These are phyloP conservation scores for Rhizomys pruinosus DNA, from an alignment of 2,113 vertebrate species.

Conservation along the genomic window DNA sequence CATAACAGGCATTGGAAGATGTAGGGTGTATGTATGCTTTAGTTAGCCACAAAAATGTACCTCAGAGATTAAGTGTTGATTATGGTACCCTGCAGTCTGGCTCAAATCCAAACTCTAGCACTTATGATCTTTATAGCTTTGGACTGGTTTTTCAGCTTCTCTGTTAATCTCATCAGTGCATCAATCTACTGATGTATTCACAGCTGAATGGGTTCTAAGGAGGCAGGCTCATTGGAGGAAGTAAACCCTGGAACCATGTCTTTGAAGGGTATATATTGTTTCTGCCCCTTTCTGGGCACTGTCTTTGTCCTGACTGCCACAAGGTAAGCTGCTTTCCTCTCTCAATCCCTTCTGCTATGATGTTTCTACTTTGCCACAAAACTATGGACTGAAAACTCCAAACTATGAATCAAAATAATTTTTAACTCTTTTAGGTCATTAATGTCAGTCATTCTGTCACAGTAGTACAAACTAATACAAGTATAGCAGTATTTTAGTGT, in stretches of 20 bases:
- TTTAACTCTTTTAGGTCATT: not conserved
- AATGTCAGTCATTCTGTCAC: not conserved
- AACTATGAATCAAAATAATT: not conserved
- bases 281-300: too few species aligned
- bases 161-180: not conserved
- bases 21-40: not conserved
- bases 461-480: not conserved
- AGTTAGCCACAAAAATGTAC: not conserved
- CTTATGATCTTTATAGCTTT: not conserved
- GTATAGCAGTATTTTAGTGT: not conserved
- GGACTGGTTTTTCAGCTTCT: not conserved
- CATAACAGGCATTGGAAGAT: not conserved
- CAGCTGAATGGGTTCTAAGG: not conserved
- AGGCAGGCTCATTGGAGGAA: not conserved
- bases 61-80: not conserved
- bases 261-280: too few species aligned
- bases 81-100: too few species aligned
- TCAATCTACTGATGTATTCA: not conserved
- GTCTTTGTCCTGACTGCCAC: not conserved
- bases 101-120: not conserved
- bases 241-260: too few species aligned
- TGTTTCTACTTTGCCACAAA: not conserved
- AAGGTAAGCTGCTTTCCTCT: not conserved
- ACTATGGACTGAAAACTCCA: not conserved
- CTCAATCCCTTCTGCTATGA: not conserved